Percentiles rank a stretch among this genome's conserved stretches.
Conservation (phyloP, 2,113 vertebrate species). For the Eolophus roseicapilla region DNA sequence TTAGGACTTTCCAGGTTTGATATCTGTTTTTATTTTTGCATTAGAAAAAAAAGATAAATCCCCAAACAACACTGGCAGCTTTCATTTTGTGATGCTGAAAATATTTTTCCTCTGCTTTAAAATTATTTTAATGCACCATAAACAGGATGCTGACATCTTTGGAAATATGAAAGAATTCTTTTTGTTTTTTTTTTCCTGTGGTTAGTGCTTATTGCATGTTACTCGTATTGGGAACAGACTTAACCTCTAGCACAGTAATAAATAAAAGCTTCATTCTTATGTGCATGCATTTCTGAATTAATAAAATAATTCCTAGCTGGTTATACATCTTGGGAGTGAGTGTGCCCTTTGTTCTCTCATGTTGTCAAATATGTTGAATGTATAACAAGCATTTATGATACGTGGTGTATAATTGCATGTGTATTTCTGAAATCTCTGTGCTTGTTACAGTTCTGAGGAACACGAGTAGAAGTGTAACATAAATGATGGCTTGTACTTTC, state of each 20-base stretch:
- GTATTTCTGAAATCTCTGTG: background rate
- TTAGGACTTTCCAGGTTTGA: background rate
- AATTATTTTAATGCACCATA: background rate
- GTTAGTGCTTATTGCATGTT: background rate
- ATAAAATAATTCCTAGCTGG: background rate
- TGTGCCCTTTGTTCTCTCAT: background rate
- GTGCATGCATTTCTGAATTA: conserved; percentile 13
- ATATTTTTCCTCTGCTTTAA: background rate
- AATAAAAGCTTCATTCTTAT: background rate
- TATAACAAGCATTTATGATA: background rate
- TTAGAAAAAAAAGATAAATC: background rate
- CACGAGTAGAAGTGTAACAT: background rate
- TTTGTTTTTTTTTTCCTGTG: background rate
- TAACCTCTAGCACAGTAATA: background rate
- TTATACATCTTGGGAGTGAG: background rate
- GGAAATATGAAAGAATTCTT: background rate
- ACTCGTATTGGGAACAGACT: background rate
- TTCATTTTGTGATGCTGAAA: background rate
- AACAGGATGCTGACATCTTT: background rate
- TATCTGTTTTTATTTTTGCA: background rate
- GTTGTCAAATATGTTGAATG: background rate
- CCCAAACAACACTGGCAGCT: background rate
- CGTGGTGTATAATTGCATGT: background rate
- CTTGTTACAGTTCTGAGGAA: background rate
- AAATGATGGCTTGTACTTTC: background rate